A percentile compares a stretch with the other conserved stretches of the same genome.
These are phyloP conservation scores for Drosophila stalkeri DNA, from an alignment of 2,888 invertebrate genomes.

Conservation along the genomic window DNA sequence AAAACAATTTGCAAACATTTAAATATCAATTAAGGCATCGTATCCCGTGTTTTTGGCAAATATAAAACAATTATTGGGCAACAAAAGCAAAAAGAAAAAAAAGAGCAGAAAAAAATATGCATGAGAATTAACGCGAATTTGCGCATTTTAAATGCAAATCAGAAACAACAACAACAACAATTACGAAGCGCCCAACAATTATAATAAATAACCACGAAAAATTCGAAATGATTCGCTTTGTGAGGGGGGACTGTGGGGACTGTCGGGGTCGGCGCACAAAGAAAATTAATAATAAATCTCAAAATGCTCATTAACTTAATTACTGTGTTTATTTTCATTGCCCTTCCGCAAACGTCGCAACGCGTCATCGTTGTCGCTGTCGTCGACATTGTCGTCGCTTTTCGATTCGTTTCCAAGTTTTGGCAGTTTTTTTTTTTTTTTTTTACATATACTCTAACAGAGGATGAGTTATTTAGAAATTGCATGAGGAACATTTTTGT, in stretches of 20 bases:
- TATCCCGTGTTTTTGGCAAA: slow-evolving; percentile 9
- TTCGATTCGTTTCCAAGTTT: slow-evolving; percentile 38
- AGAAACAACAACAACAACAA: slow-evolving; percentile 38
- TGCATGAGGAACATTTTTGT: too few species aligned
- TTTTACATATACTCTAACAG: neutral
- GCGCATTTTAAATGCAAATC: slow-evolving; percentile 73
- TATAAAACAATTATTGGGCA: slow-evolving; percentile 34
- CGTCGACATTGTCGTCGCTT: slow-evolving; percentile 27
- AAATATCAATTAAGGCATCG: slow-evolving; percentile 66
- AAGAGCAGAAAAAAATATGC: slow-evolving; percentile 9
- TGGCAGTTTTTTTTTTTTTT: slow-evolving; percentile 18
- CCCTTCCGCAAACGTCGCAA: slow-evolving; percentile 64
- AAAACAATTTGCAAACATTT: slow-evolving; percentile 64
- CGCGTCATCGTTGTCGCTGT: slow-evolving; percentile 21
- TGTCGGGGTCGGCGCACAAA: slow-evolving; percentile 34
- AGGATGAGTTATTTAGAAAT: neutral
- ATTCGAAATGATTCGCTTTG: slow-evolving; percentile 62
- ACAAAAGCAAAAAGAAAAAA: slow-evolving; percentile 1
- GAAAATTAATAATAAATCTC: slow-evolving; percentile 82
- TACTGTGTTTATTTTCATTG: slow-evolving; percentile 82
- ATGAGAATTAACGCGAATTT: slow-evolving; percentile 67
- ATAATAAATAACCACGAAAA: slow-evolving; percentile 71
- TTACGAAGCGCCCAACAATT: slow-evolving; percentile 59
- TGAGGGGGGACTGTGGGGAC: neutral
- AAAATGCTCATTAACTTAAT: slow-evolving; percentile 83